Evolutionary conservation across 2,113 vertebrate species (phyloP), one percentile per base, ranked within the genome.

Genomic region (Leptobrachium ailaonicum): DNA sequence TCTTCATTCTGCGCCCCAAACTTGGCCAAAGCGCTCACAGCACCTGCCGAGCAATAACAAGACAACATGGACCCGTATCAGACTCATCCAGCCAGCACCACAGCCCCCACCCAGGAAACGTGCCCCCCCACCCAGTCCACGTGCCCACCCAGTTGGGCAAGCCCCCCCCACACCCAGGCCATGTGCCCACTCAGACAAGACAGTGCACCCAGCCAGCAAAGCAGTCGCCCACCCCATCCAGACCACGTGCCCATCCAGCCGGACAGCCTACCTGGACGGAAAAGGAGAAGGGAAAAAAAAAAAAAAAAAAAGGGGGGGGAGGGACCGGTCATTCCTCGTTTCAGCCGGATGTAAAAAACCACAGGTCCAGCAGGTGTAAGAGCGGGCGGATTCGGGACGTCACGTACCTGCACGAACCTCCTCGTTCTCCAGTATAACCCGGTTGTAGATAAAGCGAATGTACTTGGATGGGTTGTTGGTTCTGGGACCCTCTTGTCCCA

Each of bases 1-100:
- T 93, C 94, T 69, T 94, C 94, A 8, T 95, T 95, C 82, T 95
- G 94, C 58, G 94, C 94, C 82, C 94, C 94, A 84, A 95, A 94
- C 79, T 95, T 95, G 78, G 94, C 94, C 75, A 95, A 86, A 41
- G 94, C 94, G 85, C 93, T 95, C 73, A 94, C 94, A 47, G 93
- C 94, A 58, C 93, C 94, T 95, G 76, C 2, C 4, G 43, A 44
- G 60, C 1, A 74, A 47, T 40, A 2, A 60, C 10, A 4, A 60
- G 13, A 54, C 6, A 54, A 8, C 50, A 54, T 54, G 50, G 76
- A 58, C 50, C 11, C 13, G 56, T 60, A 12, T 12, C 11, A 60
- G 56, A 60, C 13, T 1, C 56, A 6, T 12, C 3, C 56, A 60
- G 4, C 13, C 6, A 60, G 56, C 10, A 60, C 3, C 56, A 60